Evolutionary conservation across 2,113 vertebrate genomes (phyloP), one percentile per base, ranked within the genome.

Genomic region (Leucosticte australis): DNA sequence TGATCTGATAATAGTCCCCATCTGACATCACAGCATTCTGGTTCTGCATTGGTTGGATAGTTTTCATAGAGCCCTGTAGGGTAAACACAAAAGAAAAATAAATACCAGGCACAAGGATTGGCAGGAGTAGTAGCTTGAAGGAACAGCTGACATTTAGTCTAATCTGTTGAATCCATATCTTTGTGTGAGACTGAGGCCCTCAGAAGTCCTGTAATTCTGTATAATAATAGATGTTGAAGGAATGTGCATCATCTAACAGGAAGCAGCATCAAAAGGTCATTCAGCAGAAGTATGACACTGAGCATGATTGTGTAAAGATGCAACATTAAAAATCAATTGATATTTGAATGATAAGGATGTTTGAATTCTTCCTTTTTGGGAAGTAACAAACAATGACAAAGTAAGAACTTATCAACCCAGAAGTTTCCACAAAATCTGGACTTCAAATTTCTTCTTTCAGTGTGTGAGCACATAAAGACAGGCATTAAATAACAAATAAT

Each of bases 1-100:
- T 98, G 98, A 98, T 98, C 97, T 95, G 98, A 90, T 96, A 97
- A 98, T 95, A 98, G 97, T 98, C 98, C 98, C 98, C 98, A 99
- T 98, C 99, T 98, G 97, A 99, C 98, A 81, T 99, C 99, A 96
- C 99, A 99, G 98, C 99, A 99, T 98, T 99, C 98, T 97, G 99
- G 98, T 92, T 99, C 98, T 74, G 98, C 98, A 96, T 98, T 98
- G 98, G 98, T 99, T 89, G 98, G 98, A 96, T 99, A 98, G 97
- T 99, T 98, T 97, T 99, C 99, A 95, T 99, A 98, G 98, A 99
- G 98, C 98, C 99, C 99, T 99, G 98, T 14, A 50, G 92, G 65
- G 44, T 71, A 82, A 95, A 95, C 19, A 94, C 17, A 86, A 11
- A 30, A 55, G 26, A 37, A 84, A 92, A 93, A 64, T 85, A 69